These are phyloP conservation scores for Cricetomys ansorgei DNA, from an alignment of 2,113 vertebrate species.

Conservation along the genomic window DNA sequence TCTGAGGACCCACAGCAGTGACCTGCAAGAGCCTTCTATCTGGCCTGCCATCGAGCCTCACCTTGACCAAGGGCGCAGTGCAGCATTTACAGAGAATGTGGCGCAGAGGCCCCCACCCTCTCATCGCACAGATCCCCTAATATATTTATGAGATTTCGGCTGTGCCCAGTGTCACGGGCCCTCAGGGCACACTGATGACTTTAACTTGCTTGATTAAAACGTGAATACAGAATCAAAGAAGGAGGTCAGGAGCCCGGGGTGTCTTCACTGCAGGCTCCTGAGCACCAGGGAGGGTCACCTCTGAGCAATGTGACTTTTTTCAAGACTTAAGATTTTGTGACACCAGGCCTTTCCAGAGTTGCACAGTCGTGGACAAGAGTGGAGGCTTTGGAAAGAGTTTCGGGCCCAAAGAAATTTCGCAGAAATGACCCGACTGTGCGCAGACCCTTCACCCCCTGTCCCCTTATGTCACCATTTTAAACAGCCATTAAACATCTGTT, in stretches of 20 bases:
- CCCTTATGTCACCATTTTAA: no score
- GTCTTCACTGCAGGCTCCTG: not conserved
- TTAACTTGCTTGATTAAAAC: not conserved
- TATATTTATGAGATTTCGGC: constrained; percentile 58
- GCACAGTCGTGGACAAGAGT: not conserved
- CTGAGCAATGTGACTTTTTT: not conserved
- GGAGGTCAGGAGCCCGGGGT: not conserved
- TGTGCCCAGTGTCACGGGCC: not conserved
- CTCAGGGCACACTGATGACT: not conserved
- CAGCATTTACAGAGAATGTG: not conserved
- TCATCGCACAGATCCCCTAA: not conserved
- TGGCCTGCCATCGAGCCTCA: not conserved
- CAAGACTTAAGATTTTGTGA: not conserved
- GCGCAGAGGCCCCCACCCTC: not conserved
- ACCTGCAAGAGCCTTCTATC: not conserved
- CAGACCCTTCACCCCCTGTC: not conserved
- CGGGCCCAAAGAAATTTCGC: not conserved
- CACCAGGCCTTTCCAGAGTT: not conserved
- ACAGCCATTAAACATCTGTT: not conserved
- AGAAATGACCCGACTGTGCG: not conserved
- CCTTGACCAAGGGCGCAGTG: not conserved
- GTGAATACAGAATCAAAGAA: not conserved
- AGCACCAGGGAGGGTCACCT: not conserved
- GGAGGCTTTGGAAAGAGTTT: not conserved
- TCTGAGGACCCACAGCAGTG: not conserved